Evolutionary conservation across 2,888 invertebrate genomes (phyloP).

Genomic region (Rhagonycha fulva): DNA sequence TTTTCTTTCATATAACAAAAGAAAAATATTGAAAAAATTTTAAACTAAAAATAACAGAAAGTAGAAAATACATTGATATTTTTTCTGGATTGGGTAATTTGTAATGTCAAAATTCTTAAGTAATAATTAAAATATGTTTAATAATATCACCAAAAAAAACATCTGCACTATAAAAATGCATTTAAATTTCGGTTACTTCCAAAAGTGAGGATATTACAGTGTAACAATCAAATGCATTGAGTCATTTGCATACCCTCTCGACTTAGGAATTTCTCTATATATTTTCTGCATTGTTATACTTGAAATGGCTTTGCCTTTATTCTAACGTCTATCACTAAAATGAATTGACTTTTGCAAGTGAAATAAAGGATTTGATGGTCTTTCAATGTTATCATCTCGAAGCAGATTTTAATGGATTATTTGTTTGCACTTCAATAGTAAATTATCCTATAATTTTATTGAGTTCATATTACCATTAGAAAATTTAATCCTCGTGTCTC

Average conservation of each 20-base stretch:
- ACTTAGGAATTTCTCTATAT: slow-evolving; percentile 12
- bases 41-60: background rate
- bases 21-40: background rate
- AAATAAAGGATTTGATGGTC: slow-evolving; percentile 27
- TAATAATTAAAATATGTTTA: background rate
- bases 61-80: background rate
- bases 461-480: background rate
- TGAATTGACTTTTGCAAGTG: slow-evolving; percentile 22
- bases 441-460: slow-evolving; percentile 11
- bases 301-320: slow-evolving; percentile 12
- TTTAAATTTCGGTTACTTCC: background rate
- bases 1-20: background rate
- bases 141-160: too few relatives aligned
- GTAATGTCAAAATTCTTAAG: background rate
- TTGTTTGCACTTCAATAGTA: slow-evolving; percentile 10
- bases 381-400: slow-evolving; percentile 25
- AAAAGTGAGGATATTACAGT: background rate
- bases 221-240: slow-evolving; percentile 2
- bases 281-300: slow-evolving; percentile 12
- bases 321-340: slow-evolving; percentile 11
- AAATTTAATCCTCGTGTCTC: background rate
- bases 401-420: slow-evolving; percentile 23
- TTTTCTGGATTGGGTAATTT: background rate
- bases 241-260: background rate
- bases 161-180: background rate